Evolutionary conservation across 2,113 vertebrate species (phyloP).

Genomic region (Chamaetylas fuelleborni): DNA sequence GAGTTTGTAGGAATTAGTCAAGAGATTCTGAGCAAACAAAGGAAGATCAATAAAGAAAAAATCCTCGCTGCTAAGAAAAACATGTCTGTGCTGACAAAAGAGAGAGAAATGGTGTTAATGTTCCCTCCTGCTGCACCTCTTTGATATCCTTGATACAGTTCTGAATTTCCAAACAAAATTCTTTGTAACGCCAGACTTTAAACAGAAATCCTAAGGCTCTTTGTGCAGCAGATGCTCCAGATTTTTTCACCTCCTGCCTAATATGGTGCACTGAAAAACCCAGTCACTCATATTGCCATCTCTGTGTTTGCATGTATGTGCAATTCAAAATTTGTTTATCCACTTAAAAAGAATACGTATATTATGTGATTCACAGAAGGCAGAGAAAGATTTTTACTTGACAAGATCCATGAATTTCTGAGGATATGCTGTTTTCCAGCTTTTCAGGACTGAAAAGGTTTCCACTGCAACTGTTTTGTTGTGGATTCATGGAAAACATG

Average conservation of each 20-base stretch:
- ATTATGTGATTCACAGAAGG: neutral
- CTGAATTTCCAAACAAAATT: neutral
- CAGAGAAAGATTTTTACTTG: neutral
- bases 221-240: neutral
- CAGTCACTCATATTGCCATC: neutral
- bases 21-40: neutral
- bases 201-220: neutral
- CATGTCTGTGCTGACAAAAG: neutral
- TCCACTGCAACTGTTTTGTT: neutral
- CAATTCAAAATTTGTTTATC: neutral
- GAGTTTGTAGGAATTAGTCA: neutral
- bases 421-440: neutral
- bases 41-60: conserved; percentile 17
- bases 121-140: neutral
- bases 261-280: neutral
- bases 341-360: neutral
- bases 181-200: neutral
- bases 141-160: neutral
- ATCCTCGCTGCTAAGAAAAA: neutral
- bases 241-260: neutral
- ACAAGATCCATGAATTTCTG: neutral
- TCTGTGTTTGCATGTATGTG: neutral
- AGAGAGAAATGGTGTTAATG: neutral
- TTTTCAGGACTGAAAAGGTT: neutral
- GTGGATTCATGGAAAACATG: neutral